phyloP scores from a whole-genome alignment of 2,113 vertebrate genomes.

The Oncorhynchus clarkii region DNA sequence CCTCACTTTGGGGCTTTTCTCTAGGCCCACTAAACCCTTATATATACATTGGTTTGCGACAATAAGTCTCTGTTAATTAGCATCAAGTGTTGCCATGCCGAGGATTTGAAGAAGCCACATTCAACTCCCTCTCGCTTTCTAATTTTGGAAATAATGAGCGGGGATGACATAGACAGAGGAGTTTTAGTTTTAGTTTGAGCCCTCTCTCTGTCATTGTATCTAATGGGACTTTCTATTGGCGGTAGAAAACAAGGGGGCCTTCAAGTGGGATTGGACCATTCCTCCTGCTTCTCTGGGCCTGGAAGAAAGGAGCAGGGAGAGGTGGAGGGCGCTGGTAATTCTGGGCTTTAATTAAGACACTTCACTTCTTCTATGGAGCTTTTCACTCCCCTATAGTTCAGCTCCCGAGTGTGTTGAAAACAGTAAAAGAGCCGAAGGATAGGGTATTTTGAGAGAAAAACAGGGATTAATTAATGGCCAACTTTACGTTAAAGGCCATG shows the following conservation, averaged over 20 bases:
- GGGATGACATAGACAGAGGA: conserved; percentile 50
- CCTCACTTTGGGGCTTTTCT: conserved; percentile 2
- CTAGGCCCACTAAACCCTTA: conserved; percentile 52
- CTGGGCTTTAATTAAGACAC: conserved; percentile 67
- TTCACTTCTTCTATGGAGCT: conserved; percentile 51
- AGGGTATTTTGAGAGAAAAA: conserved; percentile 26
- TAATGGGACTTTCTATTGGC: conserved; percentile 70
- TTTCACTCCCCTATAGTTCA: conserved; percentile 39
- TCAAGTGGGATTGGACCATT: conserved; percentile 55
- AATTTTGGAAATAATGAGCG: conserved; percentile 58
- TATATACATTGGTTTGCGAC: conserved; percentile 40
- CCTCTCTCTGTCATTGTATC: conserved; percentile 60
- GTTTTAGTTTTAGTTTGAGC: conserved; percentile 56
- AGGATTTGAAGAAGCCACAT: conserved; percentile 68
- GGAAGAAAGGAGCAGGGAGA: conserved; percentile 57
- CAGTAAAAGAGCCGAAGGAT: conserved; percentile 35
- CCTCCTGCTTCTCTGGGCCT: conserved; percentile 41
- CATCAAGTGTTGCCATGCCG: conserved; percentile 59
- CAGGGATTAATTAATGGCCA: conserved; percentile 49
- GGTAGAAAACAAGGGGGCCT: conserved; percentile 49
- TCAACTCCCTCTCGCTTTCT: conserved; percentile 55
- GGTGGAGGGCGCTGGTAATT: conserved; percentile 41
- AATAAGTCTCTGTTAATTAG: conserved; percentile 59
- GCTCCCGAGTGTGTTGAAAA: conserved; percentile 42
- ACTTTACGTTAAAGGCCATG: conserved; percentile 37